Percentiles rank a stretch among this genome's conserved stretches.
phyloP scores from a whole-genome alignment of 1,140 invertebrate species.

The Amphibalanus amphitrite region DNA sequence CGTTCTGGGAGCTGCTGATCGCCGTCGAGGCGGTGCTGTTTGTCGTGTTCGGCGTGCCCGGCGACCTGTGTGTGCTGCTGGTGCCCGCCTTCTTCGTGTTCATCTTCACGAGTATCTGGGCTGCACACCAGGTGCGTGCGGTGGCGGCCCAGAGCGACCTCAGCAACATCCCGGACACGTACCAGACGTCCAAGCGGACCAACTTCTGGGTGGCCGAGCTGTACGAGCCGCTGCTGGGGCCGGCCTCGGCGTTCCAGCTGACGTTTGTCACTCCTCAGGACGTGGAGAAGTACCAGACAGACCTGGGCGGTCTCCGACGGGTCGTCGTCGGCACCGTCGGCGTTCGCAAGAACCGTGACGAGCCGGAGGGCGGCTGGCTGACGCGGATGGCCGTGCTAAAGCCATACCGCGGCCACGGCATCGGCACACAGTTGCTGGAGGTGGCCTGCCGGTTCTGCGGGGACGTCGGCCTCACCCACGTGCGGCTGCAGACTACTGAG shows the following conservation, averaged over 20 bases:
- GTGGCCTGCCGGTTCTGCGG: neutral
- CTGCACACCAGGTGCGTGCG: neutral
- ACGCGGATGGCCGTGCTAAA: neutral
- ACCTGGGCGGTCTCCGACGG: neutral
- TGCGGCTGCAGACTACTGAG: neutral
- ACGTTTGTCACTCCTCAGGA: neutral
- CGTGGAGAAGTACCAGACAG: neutral
- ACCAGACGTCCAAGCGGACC: too few relatives aligned
- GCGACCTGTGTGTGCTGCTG: neutral
- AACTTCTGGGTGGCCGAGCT: neutral
- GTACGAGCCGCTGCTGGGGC: neutral
- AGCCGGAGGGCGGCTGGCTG: neutral
- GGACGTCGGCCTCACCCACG: neutral
- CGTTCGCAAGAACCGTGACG: neutral
- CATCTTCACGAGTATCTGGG: neutral
- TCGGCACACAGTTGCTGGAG: neutral
- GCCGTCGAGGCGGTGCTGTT: neutral
- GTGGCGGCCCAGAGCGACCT: neutral
- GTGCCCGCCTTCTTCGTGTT: neutral
- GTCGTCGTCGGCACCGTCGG: neutral
- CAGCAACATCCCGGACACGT: neutral
- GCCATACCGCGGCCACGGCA: neutral
- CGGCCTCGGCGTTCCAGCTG: neutral
- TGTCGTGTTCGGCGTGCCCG: neutral
- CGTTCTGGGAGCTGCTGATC: neutral